phyloP scores from a whole-genome alignment of 2,113 vertebrate genomes.

The crab-eating macaque (Macaca fascicularis) region T2T-MFA8v1.1 NC_088390.1:57868001-57868500 shows the following conservation, averaged over 20 bases:
- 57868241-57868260: neutral
- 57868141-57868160: neutral
- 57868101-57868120: neutral
- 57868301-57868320: neutral
- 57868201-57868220: neutral
- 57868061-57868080: constrained; percentile 12
- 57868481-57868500: too few relatives aligned
- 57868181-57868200: neutral
- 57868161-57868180: neutral
- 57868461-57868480: too few relatives aligned
- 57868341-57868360: neutral
- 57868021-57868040: neutral
- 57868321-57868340: neutral
- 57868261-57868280: neutral
- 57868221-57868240: neutral
- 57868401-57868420: neutral
- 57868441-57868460: too few relatives aligned
- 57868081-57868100: neutral
- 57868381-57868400: neutral
- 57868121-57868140: neutral
- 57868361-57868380: neutral
- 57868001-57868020: neutral
- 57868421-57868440: too few relatives aligned
- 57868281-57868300: neutral
- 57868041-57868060: neutral